phyloP scores from a whole-genome alignment of 1,140 invertebrate genomes.

The Drosophila kanapiae region DNA sequence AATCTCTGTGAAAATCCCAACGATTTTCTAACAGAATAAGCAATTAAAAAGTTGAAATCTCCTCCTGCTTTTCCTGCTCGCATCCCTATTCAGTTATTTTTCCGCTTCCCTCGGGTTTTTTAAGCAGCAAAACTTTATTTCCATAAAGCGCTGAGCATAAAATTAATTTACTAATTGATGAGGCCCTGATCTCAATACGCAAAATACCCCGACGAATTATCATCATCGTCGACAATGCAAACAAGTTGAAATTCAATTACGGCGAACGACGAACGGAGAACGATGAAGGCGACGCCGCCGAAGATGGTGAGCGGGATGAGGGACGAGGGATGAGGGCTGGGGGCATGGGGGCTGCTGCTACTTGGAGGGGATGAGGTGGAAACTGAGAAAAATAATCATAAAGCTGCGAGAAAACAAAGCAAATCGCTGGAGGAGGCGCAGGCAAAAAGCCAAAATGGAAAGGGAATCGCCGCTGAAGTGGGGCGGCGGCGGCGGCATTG shows the following conservation, averaged over 20 bases:
- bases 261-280: slow-evolving; percentile 58
- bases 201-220: slow-evolving; percentile 85
- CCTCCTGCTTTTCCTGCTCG: background rate
- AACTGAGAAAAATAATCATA: slow-evolving; percentile 74
- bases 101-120: slow-evolving; percentile 13
- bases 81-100: slow-evolving; percentile 1
- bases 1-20: background rate
- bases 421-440: slow-evolving; percentile 30
- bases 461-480: slow-evolving; percentile 46
- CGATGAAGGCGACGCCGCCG: slow-evolving; percentile 25
- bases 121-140: slow-evolving; percentile 50
- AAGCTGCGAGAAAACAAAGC: slow-evolving; percentile 73
- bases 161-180: slow-evolving; percentile 85
- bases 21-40: slow-evolving; percentile 30
- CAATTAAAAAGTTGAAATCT: slow-evolving; percentile 2
- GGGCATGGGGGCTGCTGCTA: background rate
- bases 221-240: slow-evolving; percentile 81
- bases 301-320: slow-evolving; percentile 10
- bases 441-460: slow-evolving; percentile 57
- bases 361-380: slow-evolving; percentile 13
- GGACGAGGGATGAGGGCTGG: background rate
- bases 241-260: slow-evolving; percentile 85
- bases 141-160: slow-evolving; percentile 78
- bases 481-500: background rate
- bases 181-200: slow-evolving; percentile 85